Base-by-base conservation (phyloP, 2,797 vertebrate genomes). In the Sebastiscus albofasciatus region DNA sequence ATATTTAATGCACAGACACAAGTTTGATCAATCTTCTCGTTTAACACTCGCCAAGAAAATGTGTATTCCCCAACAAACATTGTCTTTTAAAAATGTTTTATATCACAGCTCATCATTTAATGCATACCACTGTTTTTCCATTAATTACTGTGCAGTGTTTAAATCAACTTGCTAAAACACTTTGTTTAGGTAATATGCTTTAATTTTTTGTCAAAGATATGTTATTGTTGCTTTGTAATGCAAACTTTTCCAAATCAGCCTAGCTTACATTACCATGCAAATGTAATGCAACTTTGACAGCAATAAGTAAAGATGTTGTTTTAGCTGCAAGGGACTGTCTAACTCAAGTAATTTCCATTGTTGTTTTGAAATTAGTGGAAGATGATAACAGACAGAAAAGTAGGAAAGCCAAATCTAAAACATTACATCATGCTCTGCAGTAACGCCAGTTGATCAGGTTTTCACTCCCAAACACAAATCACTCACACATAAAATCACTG, bases 391-490 rank as follows among this genome's bases (percentile, higher is more conserved):
- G 13, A 39, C 20, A 8, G 22, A 61, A 65, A 60, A 46, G 11
- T 10, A 22, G 20, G 8, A 61, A 76, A 77, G 60, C 6, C 11
- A 52, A 36, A 72, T 62, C 26, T 52, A 13, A 67, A 71, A 12
- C 16, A 7, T 34, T 55, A 6, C 18, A 60, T 36, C 26, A 52
- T 14, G 27, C 24, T 62, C 20, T 46, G 9, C 34, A 55, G 56
- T 26, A 5, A 22, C 27, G n/a, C 1, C 31, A 66, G 29, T 66
- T 79, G 16, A 80, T 64, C 66, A 78, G 33, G 18, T 73, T 55
- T 65, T 73, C 12, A 66, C 36, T 58, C 26, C 31, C 20, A 27
- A 59, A 72, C 11, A 62, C 67, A 73, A 82, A 87, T 84, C 46
- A 39, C 36, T 83, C 26, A 16, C 29, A 16, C 1, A 27, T 36